Percentiles rank a stretch among this genome's conserved stretches.
Conservation (phyloP, 2,888 invertebrate species). For the Pediacus dermestoides region DNA sequence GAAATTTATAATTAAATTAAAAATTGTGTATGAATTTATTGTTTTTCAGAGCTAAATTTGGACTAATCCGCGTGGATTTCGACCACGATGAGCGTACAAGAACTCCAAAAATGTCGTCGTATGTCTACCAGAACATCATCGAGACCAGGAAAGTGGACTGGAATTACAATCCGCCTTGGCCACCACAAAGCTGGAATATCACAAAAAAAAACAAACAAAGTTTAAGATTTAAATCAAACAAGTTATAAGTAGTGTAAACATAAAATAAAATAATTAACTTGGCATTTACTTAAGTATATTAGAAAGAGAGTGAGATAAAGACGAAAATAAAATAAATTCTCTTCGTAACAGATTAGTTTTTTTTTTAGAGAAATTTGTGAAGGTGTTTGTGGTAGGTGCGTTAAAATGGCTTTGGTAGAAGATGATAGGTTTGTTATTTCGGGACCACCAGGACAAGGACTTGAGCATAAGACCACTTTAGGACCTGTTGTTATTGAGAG, state of each 20-base stretch:
- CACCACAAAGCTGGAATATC: neutral
- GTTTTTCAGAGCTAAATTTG: slow-evolving; percentile 3
- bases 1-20: neutral
- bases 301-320: too few species aligned
- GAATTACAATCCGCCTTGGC: neutral
- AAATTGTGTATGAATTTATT: too few species aligned
- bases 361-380: too few species aligned
- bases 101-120: slow-evolving; percentile 1
- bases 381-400: too few species aligned
- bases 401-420: too few species aligned
- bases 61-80: neutral
- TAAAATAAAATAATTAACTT: too few species aligned
- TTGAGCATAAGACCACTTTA: slow-evolving; percentile 14
- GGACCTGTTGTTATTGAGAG: slow-evolving; percentile 15
- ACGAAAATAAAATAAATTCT: too few species aligned
- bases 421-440: slow-evolving; percentile 20
- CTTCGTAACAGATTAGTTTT: too few species aligned
- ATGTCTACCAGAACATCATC: neutral
- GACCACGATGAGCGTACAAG: neutral
- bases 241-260: too few species aligned
- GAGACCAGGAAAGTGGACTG: slow-evolving; percentile 1
- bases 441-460: slow-evolving; percentile 17
- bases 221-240: too few species aligned
- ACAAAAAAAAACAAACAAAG: too few species aligned
- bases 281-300: too few species aligned